Base-by-base conservation (phyloP, 2,888 invertebrate genomes). In the Cantharis lateralis region DNA sequence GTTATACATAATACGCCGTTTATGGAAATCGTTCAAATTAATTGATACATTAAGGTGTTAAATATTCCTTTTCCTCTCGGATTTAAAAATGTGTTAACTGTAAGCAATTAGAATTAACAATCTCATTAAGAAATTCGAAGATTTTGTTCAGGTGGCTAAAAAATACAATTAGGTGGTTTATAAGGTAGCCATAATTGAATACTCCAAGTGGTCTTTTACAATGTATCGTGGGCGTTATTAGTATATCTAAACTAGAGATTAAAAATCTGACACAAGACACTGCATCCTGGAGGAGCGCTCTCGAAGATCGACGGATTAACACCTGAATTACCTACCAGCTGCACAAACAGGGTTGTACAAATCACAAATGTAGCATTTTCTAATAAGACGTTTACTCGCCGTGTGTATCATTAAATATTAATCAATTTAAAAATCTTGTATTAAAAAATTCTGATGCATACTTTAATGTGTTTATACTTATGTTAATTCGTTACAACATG, bases 311-410 rank as follows among this genome's bases (percentile, higher is more conserved):
- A 16, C 72, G 71, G 75, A 74, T 77, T 74, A 76, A 78, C 79
- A 80, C 80, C 80, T 80, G 80, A 80, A 74, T 62, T 70, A 68
- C 28, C 20, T 15, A 75, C 74, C 80, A 80, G 80, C 80, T 80
- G 80, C 73, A 72, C 20, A 62, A 66, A 16, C 71, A 78, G 74
- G 73, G 78, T 20, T 78, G 75, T 68, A 78, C 76, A 76, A 76
- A 72, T 48, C 48, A 48, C 48, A 48, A 48, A 48, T n/a, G n/a
- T 48, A 48, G n/a, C 48, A 9, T 48, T 48, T 48, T 48, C 48
- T 48, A 48, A n/a, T 48, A 48, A 48, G 48, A 48, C 48, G 48
- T 48, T 48, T 48, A n/a, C 48, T 48, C 48, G 9, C 48, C 48
- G 5, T 1, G 48, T 48, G 48, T 48, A 48, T 48, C 48, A 48